phyloP scores from a whole-genome alignment of 1,140 invertebrate genomes.

The Drosophila pectinifera region DNA sequence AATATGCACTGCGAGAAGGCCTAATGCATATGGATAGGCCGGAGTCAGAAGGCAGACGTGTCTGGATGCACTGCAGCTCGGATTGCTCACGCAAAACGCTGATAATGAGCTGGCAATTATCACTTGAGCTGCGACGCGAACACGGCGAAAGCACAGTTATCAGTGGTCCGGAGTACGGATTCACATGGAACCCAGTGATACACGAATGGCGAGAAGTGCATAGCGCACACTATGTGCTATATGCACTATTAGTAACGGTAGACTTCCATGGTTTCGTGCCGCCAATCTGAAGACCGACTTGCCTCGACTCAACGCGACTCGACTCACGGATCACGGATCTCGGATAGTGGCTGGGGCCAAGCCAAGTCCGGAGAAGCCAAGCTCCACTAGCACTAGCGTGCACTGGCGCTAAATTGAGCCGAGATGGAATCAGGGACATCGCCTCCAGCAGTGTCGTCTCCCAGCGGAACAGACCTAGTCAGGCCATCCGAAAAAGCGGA shows the following conservation, averaged over 20 bases:
- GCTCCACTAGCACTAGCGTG: conserved; percentile 64
- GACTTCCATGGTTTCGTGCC: conserved; percentile 62
- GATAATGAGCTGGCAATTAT: conserved; percentile 76
- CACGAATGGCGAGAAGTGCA: conserved; percentile 46
- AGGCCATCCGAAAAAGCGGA: conserved; percentile 8
- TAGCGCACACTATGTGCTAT: conserved; percentile 34
- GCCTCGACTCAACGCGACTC: conserved; percentile 18
- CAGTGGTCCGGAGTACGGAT: conserved; percentile 47
- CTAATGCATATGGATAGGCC: conserved; percentile 29
- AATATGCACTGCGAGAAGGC: conserved; percentile 36
- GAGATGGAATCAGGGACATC: conserved; percentile 55
- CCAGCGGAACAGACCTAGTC: conserved; percentile 43
- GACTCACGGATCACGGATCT: conserved; percentile 40
- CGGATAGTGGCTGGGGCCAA: not conserved
- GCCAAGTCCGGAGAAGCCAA: conserved; percentile 9
- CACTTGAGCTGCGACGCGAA: conserved; percentile 62
- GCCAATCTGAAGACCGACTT: conserved; percentile 51
- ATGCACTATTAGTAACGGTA: conserved; percentile 61
- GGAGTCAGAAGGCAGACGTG: conserved; percentile 22
- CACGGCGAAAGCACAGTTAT: conserved; percentile 65
- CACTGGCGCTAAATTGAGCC: conserved; percentile 64
- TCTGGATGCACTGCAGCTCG: conserved; percentile 40
- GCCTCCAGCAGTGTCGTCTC: conserved; percentile 55
- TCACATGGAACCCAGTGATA: conserved; percentile 54
- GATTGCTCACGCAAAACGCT: conserved; percentile 72